Evolutionary conservation across 2,797 vertebrate species (phyloP).

Genomic region (Cryptoprocta ferox): DNA sequence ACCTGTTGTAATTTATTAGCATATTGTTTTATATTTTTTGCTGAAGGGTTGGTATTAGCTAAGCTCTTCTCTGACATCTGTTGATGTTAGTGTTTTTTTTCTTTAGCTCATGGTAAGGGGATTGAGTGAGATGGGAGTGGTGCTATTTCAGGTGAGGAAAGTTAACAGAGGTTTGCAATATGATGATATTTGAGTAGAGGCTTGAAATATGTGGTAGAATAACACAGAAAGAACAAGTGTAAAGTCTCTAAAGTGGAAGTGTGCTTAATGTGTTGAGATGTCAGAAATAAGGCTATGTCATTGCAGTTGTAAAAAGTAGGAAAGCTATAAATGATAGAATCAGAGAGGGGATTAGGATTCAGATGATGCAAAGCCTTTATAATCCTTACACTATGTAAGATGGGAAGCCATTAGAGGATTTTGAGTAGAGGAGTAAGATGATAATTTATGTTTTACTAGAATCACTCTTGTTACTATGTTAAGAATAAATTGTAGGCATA

Average conservation of each 20-base stretch:
- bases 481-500: neutral
- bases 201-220: neutral
- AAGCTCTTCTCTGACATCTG: neutral
- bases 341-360: neutral
- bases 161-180: neutral
- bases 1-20: constrained; percentile 28
- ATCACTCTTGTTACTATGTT: neutral
- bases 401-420: neutral
- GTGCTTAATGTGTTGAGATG: constrained; percentile 3
- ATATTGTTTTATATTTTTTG: neutral
- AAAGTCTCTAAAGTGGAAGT: neutral
- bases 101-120: neutral
- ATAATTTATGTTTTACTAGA: constrained; percentile 28
- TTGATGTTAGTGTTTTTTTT: constrained; percentile 16
- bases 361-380: neutral
- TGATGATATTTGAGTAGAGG: constrained; percentile 18
- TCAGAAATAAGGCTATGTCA: neutral
- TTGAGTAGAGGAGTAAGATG: neutral
- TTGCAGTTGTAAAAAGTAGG: neutral
- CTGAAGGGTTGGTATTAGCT: constrained; percentile 1
- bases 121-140: neutral
- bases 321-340: neutral
- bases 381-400: neutral
- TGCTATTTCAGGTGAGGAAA: neutral
- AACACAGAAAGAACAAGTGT: constrained; percentile 19